Base-by-base conservation (phyloP, 2,888 invertebrate genomes). In the Ormyrus thymus region DNA sequence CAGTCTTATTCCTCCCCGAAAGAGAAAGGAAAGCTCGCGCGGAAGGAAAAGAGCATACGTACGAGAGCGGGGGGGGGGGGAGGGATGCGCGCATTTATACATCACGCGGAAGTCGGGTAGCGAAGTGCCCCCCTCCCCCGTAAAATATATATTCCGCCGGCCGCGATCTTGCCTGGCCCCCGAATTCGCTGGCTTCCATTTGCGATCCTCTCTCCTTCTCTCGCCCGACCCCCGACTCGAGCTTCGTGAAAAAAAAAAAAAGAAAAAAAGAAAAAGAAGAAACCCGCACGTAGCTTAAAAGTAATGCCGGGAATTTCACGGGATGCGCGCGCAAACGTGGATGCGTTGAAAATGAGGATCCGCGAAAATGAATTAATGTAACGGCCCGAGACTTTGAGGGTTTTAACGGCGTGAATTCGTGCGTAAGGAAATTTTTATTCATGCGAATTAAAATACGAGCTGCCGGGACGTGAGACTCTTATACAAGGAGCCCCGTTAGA, bases 111-210 rank as follows among this genome's bases (percentile, higher is more conserved):
- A 1, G 62, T 43, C 56, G 55, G 55, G 53, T 29, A 29, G 29
- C 43, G 6, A 72, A 59, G 72, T 72, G 51, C 58, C 51, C 45
- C 45, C 9, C 46, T 64, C 15, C 46, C 64, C 70, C 70, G 70
- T 78, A 78, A 78, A 78, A 70, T 70, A 74, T 64, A 70, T 74
- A 64, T 64, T 8, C n/a, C 10, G 46, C 5, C 53, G 29, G 48
- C 7, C 43, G n/a, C 70, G 70, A 66, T 72, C 72, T 65, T 71
- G 64, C 56, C 45, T 61, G 8, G 43, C 62, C 56, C 13, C 13
- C 6, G 29, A 65, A 58, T 65, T 46, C 56, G 56, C 56, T 7
- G 46, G 62, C 56, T 48, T 62, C 62, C 76, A 69, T 69, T 76
- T 64, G 66, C 55, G 58, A 59, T 11, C 45, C 43, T 51, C 46